Conservation (phyloP, 35 echinoderm and acorn worm genomes). For the Apostichopus californicus region DNA sequence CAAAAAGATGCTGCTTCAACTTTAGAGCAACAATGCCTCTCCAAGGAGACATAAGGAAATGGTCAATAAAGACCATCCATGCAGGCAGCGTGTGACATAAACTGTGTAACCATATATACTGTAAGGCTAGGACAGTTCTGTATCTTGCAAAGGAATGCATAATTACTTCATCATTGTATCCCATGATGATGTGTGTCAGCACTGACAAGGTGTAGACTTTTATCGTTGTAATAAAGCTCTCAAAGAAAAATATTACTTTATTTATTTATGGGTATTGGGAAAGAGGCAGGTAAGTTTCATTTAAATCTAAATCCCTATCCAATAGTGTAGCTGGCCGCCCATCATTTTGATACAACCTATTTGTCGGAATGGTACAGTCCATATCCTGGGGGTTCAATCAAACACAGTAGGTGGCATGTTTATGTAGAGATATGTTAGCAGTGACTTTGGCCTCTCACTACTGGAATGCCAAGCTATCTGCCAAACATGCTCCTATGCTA, state of each 20-base stretch:
- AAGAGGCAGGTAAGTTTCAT: too few relatives aligned
- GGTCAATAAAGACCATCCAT: too few relatives aligned
- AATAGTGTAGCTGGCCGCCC: background rate
- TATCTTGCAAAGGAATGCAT: too few relatives aligned
- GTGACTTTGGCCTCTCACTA: conserved; percentile 21
- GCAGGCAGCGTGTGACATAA: too few relatives aligned
- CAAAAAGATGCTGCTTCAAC: too few relatives aligned
- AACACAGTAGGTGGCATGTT: conserved; percentile 49
- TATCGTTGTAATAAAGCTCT: background rate
- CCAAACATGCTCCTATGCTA: too few relatives aligned
- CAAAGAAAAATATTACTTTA: background rate
- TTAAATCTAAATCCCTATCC: background rate
- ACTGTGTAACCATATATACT: too few relatives aligned
- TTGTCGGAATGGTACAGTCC: background rate
- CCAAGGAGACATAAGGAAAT: too few relatives aligned
- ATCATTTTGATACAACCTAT: conserved; percentile 8
- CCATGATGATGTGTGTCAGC: background rate
- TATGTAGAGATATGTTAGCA: conserved; percentile 34
- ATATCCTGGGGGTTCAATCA: conserved; percentile 37
- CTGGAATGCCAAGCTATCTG: background rate
- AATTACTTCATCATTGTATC: too few relatives aligned
- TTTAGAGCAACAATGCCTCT: too few relatives aligned
- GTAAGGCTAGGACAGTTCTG: too few relatives aligned
- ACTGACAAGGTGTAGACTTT: background rate
- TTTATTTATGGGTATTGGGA: background rate